Conservation (phyloP, 2,888 invertebrate genomes). For the Ischnura elegans region DNA sequence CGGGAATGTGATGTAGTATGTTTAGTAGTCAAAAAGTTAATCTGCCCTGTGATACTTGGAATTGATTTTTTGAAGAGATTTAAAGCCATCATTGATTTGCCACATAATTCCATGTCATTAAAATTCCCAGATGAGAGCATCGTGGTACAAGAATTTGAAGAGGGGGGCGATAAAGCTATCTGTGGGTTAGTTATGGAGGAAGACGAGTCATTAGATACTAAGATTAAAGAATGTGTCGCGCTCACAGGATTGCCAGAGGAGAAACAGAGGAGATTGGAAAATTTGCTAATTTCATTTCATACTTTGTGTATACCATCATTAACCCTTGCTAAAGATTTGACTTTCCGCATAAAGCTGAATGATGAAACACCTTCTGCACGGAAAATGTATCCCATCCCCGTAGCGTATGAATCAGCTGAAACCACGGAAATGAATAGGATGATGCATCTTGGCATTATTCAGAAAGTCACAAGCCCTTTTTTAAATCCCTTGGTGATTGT, state of each 20-base stretch:
- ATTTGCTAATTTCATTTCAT: neutral
- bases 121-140: neutral
- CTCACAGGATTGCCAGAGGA: neutral
- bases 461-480: too few species aligned
- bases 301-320: neutral
- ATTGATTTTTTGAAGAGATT: neutral
- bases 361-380: neutral
- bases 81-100: too few species aligned
- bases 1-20: too few species aligned
- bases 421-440: too few species aligned
- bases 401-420: neutral
- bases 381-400: neutral
- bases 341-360: neutral
- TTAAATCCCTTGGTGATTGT: too few species aligned
- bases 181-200: neutral
- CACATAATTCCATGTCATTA: neutral
- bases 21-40: conserved; percentile 15
- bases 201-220: neutral
- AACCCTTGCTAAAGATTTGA: neutral
- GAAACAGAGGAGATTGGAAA: too few species aligned
- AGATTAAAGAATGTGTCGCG: neutral
- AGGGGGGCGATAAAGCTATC: neutral
- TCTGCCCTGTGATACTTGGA: neutral
- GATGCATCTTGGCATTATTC: too few species aligned
- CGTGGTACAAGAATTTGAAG: neutral